Percentiles rank a stretch among this genome's conserved stretches.
Evolutionary conservation across 2,888 invertebrate genomes (phyloP).

Genomic region (Scaptomyza flava): DNA sequence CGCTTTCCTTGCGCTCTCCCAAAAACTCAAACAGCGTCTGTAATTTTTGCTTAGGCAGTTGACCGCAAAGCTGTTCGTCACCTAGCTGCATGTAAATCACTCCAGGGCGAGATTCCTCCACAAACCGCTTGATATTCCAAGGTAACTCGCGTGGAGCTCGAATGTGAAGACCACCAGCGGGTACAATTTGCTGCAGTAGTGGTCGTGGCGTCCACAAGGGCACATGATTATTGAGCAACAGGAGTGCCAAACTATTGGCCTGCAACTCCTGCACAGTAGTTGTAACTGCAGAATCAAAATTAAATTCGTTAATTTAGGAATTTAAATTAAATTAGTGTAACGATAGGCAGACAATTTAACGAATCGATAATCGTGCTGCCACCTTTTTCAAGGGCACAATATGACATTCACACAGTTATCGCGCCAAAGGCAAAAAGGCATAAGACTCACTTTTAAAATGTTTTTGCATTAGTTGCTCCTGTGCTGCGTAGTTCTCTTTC

Average conservation of each 20-base stretch:
- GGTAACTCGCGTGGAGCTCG: constrained; percentile 82
- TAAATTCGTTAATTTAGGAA: neutral
- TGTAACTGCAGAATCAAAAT: constrained; percentile 28
- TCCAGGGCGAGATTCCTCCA: constrained; percentile 84
- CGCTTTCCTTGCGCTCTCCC: constrained; percentile 81
- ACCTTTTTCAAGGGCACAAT: neutral
- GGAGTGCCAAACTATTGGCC: constrained; percentile 83
- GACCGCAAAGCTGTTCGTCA: constrained; percentile 83
- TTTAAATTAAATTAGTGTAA: neutral
- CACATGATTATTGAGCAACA: constrained; percentile 85
- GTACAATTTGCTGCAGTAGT: constrained; percentile 84
- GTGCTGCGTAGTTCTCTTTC: constrained; percentile 77
- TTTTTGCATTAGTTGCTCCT: constrained; percentile 80
- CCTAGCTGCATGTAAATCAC: constrained; percentile 85
- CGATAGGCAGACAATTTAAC: neutral
- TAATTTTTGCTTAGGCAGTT: constrained; percentile 82
- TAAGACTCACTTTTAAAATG: constrained; percentile 77
- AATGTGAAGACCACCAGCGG: constrained; percentile 86
- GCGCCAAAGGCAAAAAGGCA: constrained; percentile 14
- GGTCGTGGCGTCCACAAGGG: constrained; percentile 85
- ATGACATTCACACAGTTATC: constrained; percentile 19
- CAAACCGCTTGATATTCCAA: constrained; percentile 83
- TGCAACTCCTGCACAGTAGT: constrained; percentile 83
- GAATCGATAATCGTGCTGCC: constrained; percentile 8
- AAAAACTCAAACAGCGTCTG: constrained; percentile 82